A percentile compares a stretch with the other conserved stretches of the same genome.
These are phyloP conservation scores for Castor canadensis DNA, from an alignment of 2,113 vertebrate genomes.

Conservation along the genomic window DNA sequence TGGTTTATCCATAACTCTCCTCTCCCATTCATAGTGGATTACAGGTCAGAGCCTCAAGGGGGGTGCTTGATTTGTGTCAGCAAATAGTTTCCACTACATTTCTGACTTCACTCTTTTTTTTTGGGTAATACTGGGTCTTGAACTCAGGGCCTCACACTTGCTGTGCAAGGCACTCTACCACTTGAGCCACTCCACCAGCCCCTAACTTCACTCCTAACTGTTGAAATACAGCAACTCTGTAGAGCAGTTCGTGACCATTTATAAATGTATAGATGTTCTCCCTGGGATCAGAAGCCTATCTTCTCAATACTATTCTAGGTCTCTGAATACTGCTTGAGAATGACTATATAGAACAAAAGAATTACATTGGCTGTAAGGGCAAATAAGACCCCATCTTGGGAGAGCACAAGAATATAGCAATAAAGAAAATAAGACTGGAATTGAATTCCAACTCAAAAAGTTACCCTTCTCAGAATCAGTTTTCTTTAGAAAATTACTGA, in stretches of 20 bases:
- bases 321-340: not conserved
- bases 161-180: too few relatives aligned
- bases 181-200: too few relatives aligned
- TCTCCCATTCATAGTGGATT: not conserved
- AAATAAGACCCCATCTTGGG: not conserved
- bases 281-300: not conserved
- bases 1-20: not conserved
- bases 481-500: constrained; percentile 9
- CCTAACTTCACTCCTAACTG: not conserved
- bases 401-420: not conserved
- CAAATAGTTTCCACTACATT: not conserved
- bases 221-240: not conserved
- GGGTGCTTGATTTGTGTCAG: not conserved
- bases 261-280: not conserved
- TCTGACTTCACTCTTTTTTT: too few relatives aligned
- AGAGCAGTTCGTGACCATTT: not conserved
- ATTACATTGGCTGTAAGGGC: not conserved
- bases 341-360: not conserved
- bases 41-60: not conserved
- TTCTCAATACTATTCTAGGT: not conserved
- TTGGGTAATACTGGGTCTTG: too few relatives aligned
- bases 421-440: not conserved
- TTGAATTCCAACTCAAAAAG: not conserved
- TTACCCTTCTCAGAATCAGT: not conserved
- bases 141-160: too few relatives aligned